Conservation (phyloP, 1,140 invertebrate species). For the Leptinotarsa lineolata region DNA sequence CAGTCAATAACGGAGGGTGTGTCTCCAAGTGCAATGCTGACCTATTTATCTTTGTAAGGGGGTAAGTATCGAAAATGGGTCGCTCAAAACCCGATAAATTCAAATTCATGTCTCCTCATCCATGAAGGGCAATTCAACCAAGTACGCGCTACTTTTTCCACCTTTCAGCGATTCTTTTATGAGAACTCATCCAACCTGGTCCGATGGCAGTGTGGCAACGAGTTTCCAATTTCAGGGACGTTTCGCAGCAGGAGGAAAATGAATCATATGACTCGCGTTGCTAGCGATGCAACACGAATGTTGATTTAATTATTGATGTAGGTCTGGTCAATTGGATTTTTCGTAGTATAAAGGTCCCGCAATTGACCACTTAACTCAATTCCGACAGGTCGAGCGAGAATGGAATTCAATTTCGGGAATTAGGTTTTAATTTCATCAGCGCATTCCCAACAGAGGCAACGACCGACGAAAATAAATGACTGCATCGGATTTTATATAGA, state of each 20-base stretch:
- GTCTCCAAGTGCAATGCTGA: slow-evolving; percentile 37
- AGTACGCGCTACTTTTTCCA: background rate
- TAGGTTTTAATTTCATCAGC: background rate
- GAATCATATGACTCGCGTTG: slow-evolving; percentile 1
- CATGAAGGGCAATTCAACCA: background rate
- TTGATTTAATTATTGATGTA: slow-evolving; percentile 1
- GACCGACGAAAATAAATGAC: too few relatives aligned
- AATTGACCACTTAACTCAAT: slow-evolving; percentile 4
- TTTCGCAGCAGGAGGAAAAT: background rate
- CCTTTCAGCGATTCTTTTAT: background rate
- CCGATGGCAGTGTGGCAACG: background rate
- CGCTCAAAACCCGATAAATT: background rate
- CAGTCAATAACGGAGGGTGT: slow-evolving; percentile 39
- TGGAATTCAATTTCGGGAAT: background rate
- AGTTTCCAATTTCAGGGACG: background rate
- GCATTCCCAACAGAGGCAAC: too few relatives aligned
- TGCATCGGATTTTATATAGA: too few relatives aligned
- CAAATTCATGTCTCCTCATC: background rate
- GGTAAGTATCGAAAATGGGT: slow-evolving; percentile 9
- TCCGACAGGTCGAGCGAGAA: slow-evolving; percentile 4
- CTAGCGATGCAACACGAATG: background rate
- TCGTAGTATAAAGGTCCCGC: background rate
- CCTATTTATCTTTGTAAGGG: slow-evolving; percentile 31
- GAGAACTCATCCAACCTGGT: background rate
- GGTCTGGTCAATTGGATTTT: background rate